A percentile compares a stretch with the other conserved stretches of the same genome.
phyloP scores from a whole-genome alignment of 1,140 invertebrate species.

The Leptonema lineaticorne region DNA sequence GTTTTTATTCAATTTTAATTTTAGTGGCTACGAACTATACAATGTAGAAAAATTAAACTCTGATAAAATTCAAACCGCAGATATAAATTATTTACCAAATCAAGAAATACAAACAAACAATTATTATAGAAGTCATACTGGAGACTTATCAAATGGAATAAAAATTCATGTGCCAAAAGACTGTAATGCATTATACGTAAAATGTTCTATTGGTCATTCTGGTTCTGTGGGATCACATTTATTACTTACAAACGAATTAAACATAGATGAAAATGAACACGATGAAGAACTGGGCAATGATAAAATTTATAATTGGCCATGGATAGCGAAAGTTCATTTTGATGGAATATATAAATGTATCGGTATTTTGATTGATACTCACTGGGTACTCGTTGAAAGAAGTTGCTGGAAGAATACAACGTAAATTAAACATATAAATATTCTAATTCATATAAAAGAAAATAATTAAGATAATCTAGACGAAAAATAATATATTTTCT shows the following conservation, averaged over 20 bases:
- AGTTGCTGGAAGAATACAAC: constrained; percentile 50
- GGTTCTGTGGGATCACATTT: constrained; percentile 16
- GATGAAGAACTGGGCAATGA: constrained; percentile 34
- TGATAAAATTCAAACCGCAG: not conserved
- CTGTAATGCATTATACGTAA: constrained; percentile 47
- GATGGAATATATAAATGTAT: constrained; percentile 67
- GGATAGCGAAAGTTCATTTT: constrained; percentile 67
- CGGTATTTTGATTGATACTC: constrained; percentile 62
- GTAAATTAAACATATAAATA: not conserved
- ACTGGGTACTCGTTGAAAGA: constrained; percentile 64
- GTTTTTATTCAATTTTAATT: constrained; percentile 22
- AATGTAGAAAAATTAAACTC: constrained; percentile 12
- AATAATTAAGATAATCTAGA: too few relatives aligned
- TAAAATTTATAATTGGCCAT: constrained; percentile 59
- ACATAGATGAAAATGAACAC: constrained; percentile 19
- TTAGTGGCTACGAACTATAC: constrained; percentile 41
- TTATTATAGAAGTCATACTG: not conserved
- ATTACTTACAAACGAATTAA: constrained; percentile 12
- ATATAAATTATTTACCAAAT: not conserved
- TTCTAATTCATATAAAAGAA: not conserved
- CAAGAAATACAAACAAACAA: not conserved
- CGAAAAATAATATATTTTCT: too few relatives aligned
- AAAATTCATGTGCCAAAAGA: constrained; percentile 19
- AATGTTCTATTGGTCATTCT: constrained; percentile 42
- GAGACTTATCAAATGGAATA: not conserved